These are phyloP conservation scores for Acleris literana DNA, from an alignment of 2,888 invertebrate species.

Conservation along the genomic window DNA sequence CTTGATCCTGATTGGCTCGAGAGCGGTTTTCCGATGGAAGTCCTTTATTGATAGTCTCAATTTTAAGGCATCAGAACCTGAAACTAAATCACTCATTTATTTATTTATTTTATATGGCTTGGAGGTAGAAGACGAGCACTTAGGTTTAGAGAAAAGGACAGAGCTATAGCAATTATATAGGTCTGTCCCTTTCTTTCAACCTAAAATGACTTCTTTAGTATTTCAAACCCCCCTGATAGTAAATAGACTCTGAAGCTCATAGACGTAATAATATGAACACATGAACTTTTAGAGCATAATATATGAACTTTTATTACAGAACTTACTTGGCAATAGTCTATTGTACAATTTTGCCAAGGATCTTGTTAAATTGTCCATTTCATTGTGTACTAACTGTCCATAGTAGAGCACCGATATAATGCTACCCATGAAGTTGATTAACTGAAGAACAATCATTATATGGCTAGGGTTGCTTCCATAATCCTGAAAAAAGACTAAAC, in stretches of 20 bases:
- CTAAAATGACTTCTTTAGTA: no score
- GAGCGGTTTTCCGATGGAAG: slow-evolving; percentile 6
- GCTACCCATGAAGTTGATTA: slow-evolving; percentile 21
- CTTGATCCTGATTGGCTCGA: slow-evolving; percentile 9
- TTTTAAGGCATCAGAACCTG: slow-evolving; percentile 14
- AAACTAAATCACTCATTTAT: slow-evolving; percentile 1
- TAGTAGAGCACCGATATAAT: slow-evolving; percentile 1
- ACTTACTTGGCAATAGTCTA: slow-evolving; percentile 13
- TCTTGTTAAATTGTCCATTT: slow-evolving; percentile 16
- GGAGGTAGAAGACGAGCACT: no score
- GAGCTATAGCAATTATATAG: no score
- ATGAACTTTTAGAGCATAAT: no score
- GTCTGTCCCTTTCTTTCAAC: no score
- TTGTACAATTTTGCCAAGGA: slow-evolving; percentile 13
- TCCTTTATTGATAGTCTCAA: slow-evolving; percentile 2
- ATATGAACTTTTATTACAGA: no score
- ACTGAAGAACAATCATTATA: slow-evolving; percentile 1
- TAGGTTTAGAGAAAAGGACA: no score
- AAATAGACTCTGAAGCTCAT: no score
- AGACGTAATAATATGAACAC: no score
- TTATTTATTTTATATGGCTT: no score
- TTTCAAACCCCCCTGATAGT: no score
- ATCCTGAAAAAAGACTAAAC: slow-evolving; percentile 9
- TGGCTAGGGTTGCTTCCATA: not conserved
- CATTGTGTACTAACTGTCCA: slow-evolving; percentile 18